Evolutionary conservation across 2,113 vertebrate genomes (phyloP), one percentile per base, ranked within the genome.

Genomic region (Pedionomus torquatus): DNA sequence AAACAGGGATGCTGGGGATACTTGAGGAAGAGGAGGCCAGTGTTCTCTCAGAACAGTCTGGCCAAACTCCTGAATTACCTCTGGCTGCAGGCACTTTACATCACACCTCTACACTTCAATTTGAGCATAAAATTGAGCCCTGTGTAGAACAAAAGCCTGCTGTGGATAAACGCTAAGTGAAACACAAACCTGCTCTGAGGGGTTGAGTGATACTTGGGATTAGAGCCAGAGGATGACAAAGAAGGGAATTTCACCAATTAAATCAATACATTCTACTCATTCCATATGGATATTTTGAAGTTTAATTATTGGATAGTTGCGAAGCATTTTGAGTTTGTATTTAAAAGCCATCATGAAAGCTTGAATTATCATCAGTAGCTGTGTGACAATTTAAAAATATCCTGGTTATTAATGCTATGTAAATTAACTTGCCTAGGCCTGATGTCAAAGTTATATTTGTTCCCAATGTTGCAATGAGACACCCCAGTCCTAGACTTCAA

Each of bases 221-320:
- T 55, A 80, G 52, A 89, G 92, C 75, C 83, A 94, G 69, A 46
- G 26, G 43, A 57, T 85, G 86, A 92, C 64, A 96, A 70, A 87
- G 76, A 46, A 95, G 65, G n/a, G 69, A 92, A 78, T 87, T 83
- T 64, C 43, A 37, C 88, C 90, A 83, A 71, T 94, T 91, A 87
- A 94, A 95, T 96, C 91, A 96, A 95, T 94, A 91, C 33, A 21
- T 35, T 48, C 60, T 46, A 30, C 64, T 82, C 39, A 33, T 51
- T 95, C 43, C 6, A 1, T 37, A 61, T 24, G 74, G 61, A 33
- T 55, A 35, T 84, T 87, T 64, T 60, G 91, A 91, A 78, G 48
- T 25, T 51, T 87, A 87, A 93, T 94, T 94, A 83, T 90, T 26
- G 37, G 8, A 76, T 48, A 90, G 60, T 82, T 94, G 89, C 39